Evolutionary conservation across 2,797 vertebrate genomes (phyloP).

Genomic region (Lemur catta): DNA sequence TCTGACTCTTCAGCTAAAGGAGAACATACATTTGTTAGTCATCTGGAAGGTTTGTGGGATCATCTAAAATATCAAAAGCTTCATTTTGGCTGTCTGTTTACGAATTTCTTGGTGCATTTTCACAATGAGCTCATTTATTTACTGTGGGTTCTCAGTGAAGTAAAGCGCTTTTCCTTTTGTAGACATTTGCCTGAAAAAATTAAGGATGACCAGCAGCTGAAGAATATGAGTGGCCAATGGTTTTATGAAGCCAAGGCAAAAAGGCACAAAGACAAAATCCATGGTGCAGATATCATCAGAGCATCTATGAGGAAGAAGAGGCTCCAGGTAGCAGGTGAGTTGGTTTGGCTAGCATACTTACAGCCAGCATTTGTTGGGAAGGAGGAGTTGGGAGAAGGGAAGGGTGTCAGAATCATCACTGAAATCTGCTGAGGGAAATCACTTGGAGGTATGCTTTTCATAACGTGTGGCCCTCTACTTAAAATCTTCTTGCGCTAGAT

Average conservation of each 20-base stretch:
- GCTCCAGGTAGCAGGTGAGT: constrained; percentile 87
- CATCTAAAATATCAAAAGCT: neutral
- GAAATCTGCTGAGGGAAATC: neutral
- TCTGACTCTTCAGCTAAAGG: neutral
- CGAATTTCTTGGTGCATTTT: neutral
- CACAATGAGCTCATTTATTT: constrained; percentile 23
- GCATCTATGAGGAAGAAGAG: constrained; percentile 91
- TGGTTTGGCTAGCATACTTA: neutral
- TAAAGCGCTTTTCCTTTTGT: constrained; percentile 44
- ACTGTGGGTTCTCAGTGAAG: neutral
- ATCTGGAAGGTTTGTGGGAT: neutral
- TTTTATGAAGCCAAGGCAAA: constrained; percentile 95
- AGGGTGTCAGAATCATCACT: neutral
- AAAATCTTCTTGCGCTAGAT: neutral
- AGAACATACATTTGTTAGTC: neutral
- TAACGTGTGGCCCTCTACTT: neutral
- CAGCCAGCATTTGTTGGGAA: neutral
- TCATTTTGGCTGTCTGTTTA: constrained; percentile 31
- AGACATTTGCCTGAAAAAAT: constrained; percentile 90
- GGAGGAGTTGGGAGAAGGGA: neutral
- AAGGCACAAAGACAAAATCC: constrained; percentile 92
- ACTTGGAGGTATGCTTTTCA: neutral
- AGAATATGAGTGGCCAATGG: constrained; percentile 96
- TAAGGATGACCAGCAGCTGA: constrained; percentile 87
- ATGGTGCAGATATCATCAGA: constrained; percentile 92